A percentile compares a stretch with the other conserved stretches of the same genome.
These are phyloP conservation scores for Orthosia cruda DNA, from an alignment of 2,888 invertebrate genomes.

Conservation along the genomic window DNA sequence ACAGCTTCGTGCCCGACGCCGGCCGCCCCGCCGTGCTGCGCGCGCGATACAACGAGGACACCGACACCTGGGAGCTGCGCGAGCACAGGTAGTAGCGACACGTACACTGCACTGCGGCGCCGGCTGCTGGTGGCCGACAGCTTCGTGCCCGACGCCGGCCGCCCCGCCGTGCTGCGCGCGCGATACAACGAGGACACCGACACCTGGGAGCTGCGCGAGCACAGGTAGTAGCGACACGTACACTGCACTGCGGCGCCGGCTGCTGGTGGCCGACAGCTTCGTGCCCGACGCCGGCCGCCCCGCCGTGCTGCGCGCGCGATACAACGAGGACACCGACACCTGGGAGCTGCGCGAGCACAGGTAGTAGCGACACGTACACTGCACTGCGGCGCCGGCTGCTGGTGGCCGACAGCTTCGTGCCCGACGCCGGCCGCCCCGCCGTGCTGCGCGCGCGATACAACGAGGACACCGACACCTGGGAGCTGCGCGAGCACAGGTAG, in stretches of 20 bases:
- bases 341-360: slow-evolving; percentile 11
- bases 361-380: slow-evolving; percentile 5
- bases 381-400: neutral
- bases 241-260: slow-evolving; percentile 26
- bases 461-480: slow-evolving; percentile 7
- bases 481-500: neutral
- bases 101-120: slow-evolving; percentile 80
- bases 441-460: neutral
- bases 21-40: slow-evolving; percentile 86
- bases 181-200: slow-evolving; percentile 81
- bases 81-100: slow-evolving; percentile 68
- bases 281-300: slow-evolving; percentile 5
- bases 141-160: slow-evolving; percentile 88
- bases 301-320: slow-evolving; percentile 2
- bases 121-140: slow-evolving; percentile 85
- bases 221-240: slow-evolving; percentile 2
- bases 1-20: slow-evolving; percentile 71
- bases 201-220: slow-evolving; percentile 3
- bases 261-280: slow-evolving; percentile 68
- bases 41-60: slow-evolving; percentile 10
- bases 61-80: slow-evolving; percentile 12
- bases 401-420: slow-evolving; percentile 4
- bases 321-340: slow-evolving; percentile 10
- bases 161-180: slow-evolving; percentile 91
- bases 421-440: slow-evolving; percentile 2